phyloP scores from a whole-genome alignment of 2,797 vertebrate species.

The Manis pentadactyla region DNA sequence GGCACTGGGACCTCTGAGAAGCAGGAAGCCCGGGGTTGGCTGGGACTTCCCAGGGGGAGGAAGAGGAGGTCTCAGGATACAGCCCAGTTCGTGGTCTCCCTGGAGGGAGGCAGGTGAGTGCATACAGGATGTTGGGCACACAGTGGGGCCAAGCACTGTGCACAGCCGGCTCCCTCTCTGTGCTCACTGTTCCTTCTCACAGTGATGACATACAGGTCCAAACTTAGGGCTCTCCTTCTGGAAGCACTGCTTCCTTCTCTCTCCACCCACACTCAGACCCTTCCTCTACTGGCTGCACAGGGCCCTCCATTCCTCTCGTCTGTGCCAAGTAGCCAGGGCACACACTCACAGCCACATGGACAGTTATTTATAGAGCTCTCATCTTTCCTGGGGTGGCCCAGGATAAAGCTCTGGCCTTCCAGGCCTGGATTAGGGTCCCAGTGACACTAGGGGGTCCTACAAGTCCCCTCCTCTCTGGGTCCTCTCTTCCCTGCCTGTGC shows the following conservation, averaged over 20 bases:
- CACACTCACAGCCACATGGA: slow-evolving; percentile 17
- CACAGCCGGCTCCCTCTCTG: not conserved
- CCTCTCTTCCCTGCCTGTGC: not conserved
- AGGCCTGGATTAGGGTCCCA: not conserved
- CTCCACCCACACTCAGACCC: slow-evolving; percentile 12
- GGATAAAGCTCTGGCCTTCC: slow-evolving; percentile 52
- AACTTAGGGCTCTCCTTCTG: not conserved
- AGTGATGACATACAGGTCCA: not conserved
- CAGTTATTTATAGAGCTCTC: slow-evolving; percentile 71
- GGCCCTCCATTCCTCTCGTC: not conserved
- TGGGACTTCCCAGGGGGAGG: not conserved
- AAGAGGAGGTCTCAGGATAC: not conserved
- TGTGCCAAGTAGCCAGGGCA: slow-evolving; percentile 55
- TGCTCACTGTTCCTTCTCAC: not conserved
- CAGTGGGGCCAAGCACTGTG: not conserved
- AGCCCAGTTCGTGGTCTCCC: not conserved
- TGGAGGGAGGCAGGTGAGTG: not conserved
- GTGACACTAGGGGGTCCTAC: not conserved
- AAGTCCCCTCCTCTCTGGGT: not conserved
- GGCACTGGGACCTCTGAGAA: not conserved
- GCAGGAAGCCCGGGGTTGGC: not conserved
- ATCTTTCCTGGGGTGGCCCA: slow-evolving; percentile 69
- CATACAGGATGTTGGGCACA: not conserved
- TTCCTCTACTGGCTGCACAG: not conserved
- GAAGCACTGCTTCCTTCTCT: not conserved